phyloP scores from a whole-genome alignment of 2,888 invertebrate species.

The Phorcus lineatus region DNA sequence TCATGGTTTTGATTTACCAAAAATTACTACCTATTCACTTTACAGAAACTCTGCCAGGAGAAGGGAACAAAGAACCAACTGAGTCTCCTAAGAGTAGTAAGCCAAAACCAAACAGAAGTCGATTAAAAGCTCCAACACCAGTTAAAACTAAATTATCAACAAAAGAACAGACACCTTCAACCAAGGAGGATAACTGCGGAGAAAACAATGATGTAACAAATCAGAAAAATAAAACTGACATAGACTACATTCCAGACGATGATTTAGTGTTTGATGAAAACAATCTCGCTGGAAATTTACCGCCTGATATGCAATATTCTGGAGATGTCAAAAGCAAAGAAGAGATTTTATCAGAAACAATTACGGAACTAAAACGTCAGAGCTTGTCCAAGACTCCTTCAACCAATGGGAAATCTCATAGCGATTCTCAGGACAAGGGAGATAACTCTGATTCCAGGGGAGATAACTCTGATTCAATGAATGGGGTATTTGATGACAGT shows the following conservation, averaged over 20 bases:
- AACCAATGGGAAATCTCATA: background rate
- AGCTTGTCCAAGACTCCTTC: background rate
- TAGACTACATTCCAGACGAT: slow-evolving; percentile 4
- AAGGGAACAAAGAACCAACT: no score
- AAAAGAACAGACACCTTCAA: background rate
- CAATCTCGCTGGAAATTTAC: slow-evolving; percentile 8
- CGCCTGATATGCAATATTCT: background rate
- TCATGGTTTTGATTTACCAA: no score
- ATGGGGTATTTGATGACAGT: background rate
- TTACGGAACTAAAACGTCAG: background rate
- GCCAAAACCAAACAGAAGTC: background rate
- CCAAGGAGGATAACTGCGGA: slow-evolving; percentile 18
- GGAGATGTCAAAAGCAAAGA: background rate
- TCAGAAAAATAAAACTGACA: background rate
- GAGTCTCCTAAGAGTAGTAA: background rate
- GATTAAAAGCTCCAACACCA: background rate
- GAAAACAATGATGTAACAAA: background rate
- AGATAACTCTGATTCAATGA: slow-evolving; percentile 27
- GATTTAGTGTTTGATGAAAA: slow-evolving; percentile 15
- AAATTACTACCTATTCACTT: no score
- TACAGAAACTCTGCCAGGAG: no score
- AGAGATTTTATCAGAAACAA: background rate
- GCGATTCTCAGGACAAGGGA: slow-evolving; percentile 17
- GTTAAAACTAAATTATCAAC: background rate
- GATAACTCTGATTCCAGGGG: slow-evolving; percentile 23